Percentiles rank a stretch among this genome's conserved stretches.
phyloP scores from a whole-genome alignment of 2,888 invertebrate genomes.

The Cecidostiba fungosa region DNA sequence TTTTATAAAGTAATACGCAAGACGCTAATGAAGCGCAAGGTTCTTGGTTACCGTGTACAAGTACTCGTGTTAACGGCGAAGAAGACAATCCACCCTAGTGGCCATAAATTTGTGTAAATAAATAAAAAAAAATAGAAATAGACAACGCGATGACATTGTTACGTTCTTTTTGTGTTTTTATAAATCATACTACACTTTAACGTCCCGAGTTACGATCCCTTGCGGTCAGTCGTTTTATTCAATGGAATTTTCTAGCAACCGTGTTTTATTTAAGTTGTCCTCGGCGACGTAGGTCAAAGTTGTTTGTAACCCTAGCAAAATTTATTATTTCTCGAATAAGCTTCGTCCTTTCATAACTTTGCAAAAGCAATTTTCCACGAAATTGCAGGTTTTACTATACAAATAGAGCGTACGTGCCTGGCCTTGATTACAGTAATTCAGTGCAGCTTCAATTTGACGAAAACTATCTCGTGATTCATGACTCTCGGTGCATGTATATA shows the following conservation, averaged over 20 bases:
- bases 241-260: background rate
- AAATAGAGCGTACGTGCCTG: slow-evolving; percentile 7
- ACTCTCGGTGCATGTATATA: background rate
- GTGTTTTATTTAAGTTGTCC: background rate
- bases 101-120: too few relatives aligned
- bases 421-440: slow-evolving; percentile 6
- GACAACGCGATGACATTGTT: too few relatives aligned
- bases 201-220: background rate
- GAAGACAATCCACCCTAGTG: background rate
- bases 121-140: too few relatives aligned
- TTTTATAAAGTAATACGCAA: background rate
- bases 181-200: background rate
- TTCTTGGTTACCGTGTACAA: background rate
- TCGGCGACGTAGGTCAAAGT: background rate
- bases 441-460: slow-evolving; percentile 26
- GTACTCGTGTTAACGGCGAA: background rate
- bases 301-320: background rate
- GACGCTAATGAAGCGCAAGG: background rate
- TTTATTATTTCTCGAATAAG: slow-evolving; percentile 16
- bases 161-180: background rate
- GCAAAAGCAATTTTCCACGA: slow-evolving; percentile 4
- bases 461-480: background rate
- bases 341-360: background rate
- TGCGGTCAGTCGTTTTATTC: background rate
- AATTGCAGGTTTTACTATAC: slow-evolving; percentile 17